Evolutionary conservation across 1,140 invertebrate genomes (phyloP).

Genomic region (Pissodes strobi): DNA sequence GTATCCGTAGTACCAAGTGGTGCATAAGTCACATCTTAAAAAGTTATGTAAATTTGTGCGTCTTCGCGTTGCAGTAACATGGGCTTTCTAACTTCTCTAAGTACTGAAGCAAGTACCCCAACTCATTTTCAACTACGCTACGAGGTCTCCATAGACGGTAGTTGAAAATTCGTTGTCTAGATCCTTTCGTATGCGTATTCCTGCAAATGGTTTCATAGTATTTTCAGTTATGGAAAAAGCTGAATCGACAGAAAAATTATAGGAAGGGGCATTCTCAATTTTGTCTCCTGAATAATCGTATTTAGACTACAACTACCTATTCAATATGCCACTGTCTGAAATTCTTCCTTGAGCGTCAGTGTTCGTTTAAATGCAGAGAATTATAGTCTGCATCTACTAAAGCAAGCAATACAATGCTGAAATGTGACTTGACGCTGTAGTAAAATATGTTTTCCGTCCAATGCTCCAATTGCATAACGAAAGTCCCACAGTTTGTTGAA

Average conservation of each 20-base stretch:
- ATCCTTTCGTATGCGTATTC: constrained; percentile 13
- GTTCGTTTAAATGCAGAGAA: constrained; percentile 56
- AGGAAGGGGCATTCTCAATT: constrained; percentile 13
- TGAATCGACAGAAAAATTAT: constrained; percentile 23
- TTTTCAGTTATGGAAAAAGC: constrained; percentile 26
- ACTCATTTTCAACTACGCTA: constrained; percentile 15
- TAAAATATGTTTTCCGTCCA: constrained; percentile 60
- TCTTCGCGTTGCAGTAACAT: constrained; percentile 16
- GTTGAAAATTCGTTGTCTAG: constrained; percentile 20
- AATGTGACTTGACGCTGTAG: constrained; percentile 55
- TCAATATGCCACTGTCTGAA: constrained; percentile 52
- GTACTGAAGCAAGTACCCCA: constrained; percentile 12
- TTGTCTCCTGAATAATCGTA: constrained; percentile 25
- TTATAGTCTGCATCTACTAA: constrained; percentile 58
- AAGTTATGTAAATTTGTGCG: constrained; percentile 15
- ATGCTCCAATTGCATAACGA: constrained; percentile 52
- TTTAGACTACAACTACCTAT: constrained; percentile 39
- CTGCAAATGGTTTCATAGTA: constrained; percentile 16
- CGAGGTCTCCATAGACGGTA: constrained; percentile 13
- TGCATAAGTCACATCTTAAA: constrained; percentile 1
- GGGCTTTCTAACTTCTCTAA: constrained; percentile 14
- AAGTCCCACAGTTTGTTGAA: constrained; percentile 49
- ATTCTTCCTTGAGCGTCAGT: constrained; percentile 54
- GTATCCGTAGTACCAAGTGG: constrained; percentile 3
- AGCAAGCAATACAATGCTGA: constrained; percentile 59